Base-by-base conservation (phyloP, 2,888 invertebrate species). In the Cylloceria caligata region DNA sequence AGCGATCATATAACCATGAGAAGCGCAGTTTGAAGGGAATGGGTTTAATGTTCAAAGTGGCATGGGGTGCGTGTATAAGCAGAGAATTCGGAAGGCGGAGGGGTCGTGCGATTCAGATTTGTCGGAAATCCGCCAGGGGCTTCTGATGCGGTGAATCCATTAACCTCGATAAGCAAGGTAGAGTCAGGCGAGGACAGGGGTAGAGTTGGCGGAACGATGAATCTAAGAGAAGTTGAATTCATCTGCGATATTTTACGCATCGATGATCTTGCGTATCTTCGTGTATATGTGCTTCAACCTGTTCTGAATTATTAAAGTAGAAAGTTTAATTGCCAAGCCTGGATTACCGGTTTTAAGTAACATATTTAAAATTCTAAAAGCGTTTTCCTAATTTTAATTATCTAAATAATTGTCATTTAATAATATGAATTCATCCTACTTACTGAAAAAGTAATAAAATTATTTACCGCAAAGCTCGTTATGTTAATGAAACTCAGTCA, bases 141-240 rank as follows among this genome's bases (percentile, higher is more conserved):
- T 76, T 62, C 67, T 72, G 81, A 49, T 76, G 67, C 76, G 81
- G 72, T 76, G 81, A 76, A 81, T 81, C 71, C 81, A 81, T 81
- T 76, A 81, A 76, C 81, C 81, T 68, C 76, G 67, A 71, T 57
- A 72, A 75, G 71, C 64, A 71, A 71, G 62, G 60, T 68, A 68
- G 68, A 47, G 21, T 69, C 34, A 16, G 36, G 13, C 6, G 36
- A 27, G 27, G 13, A 24, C 24, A 19, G 62, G 21, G 21, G 27
- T n/a, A n/a, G n/a, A n/a, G n/a, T 16, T 60, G n/a, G 52, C 49
- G 21, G 9, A 55, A 64, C 36, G 39, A 13, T 39, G 75, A 57
- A 71, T 65, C 42, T 36, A 11, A 65, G 47, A 67, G 34, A 21
- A 34, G 16, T n/a, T 27, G 45, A 64, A 55, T 72, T 30, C 36